Percentiles rank a stretch among this genome's conserved stretches.
Conservation (phyloP, 2,888 invertebrate genomes). For the Rhaphigaster nebulosa region DNA sequence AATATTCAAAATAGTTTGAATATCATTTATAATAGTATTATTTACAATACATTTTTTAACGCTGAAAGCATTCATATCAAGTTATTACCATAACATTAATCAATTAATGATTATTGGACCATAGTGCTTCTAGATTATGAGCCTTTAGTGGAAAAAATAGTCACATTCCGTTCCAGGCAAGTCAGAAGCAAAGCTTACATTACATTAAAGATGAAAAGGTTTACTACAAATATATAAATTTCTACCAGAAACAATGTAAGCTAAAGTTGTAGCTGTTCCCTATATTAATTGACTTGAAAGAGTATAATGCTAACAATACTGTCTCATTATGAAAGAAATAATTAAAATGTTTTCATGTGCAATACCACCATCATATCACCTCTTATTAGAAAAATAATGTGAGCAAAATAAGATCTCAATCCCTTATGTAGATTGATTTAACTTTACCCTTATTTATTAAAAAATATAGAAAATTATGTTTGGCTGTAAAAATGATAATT, state of each 20-base stretch:
- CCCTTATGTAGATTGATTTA: conserved; percentile 27
- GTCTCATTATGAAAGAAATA: conserved; percentile 52
- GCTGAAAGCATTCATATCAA: conserved; percentile 49
- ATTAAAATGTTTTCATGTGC: conserved; percentile 37
- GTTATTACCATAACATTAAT: conserved; percentile 37
- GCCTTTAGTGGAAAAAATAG: conserved; percentile 41
- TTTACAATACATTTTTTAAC: conserved; percentile 47
- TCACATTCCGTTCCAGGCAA: conserved; percentile 52
- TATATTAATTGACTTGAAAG: conserved; percentile 66
- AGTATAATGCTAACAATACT: conserved; percentile 56
- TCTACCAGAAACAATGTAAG: conserved; percentile 49
- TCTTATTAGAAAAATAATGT: conserved; percentile 56
- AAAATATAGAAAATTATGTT: conserved; percentile 44
- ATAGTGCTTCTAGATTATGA: conserved; percentile 47
- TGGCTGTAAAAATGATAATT: conserved; percentile 34
- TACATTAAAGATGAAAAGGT: conserved; percentile 29
- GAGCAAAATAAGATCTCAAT: conserved; percentile 55
- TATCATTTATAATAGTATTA: conserved; percentile 47
- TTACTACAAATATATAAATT: conserved; percentile 45
- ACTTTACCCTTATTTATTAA: not conserved
- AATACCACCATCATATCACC: conserved; percentile 10
- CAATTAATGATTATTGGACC: conserved; percentile 53
- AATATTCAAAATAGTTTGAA: conserved; percentile 49
- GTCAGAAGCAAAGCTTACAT: conserved; percentile 54
- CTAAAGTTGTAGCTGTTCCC: conserved; percentile 63